These are phyloP conservation scores for Heliornis fulica DNA, from an alignment of 2,113 vertebrate genomes.

Conservation along the genomic window DNA sequence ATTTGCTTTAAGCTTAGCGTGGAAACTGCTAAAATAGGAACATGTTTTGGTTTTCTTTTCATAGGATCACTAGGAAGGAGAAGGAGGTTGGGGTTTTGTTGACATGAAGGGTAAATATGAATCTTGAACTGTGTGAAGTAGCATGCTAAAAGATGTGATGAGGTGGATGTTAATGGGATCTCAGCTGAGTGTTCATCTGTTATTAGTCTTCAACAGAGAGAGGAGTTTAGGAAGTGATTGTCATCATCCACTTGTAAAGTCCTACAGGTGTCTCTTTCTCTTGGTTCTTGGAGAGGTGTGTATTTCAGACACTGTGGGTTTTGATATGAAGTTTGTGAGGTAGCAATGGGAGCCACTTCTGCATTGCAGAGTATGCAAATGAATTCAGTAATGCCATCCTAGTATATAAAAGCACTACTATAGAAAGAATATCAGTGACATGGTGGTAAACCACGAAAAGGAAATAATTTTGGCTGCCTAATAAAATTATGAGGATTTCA, in stretches of 20 bases:
- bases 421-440: neutral
- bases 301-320: neutral
- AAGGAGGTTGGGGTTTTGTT: neutral
- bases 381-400: neutral
- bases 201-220: neutral
- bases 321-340: neutral
- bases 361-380: accelerated
- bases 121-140: neutral
- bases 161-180: neutral
- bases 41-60: neutral
- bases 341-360: neutral
- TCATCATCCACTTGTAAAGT: neutral
- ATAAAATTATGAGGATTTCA: neutral
- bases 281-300: neutral
- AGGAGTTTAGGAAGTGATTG: neutral
- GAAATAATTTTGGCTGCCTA: neutral
- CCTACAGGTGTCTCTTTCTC: neutral
- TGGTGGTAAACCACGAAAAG: neutral
- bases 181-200: neutral
- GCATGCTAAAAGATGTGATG: neutral
- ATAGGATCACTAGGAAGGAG: neutral
- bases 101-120: neutral
- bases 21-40: neutral
- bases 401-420: neutral
- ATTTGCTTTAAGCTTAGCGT: neutral